Evolutionary conservation across 2,888 invertebrate genomes (phyloP).

Genomic region (Melanostoma mellinum): DNA sequence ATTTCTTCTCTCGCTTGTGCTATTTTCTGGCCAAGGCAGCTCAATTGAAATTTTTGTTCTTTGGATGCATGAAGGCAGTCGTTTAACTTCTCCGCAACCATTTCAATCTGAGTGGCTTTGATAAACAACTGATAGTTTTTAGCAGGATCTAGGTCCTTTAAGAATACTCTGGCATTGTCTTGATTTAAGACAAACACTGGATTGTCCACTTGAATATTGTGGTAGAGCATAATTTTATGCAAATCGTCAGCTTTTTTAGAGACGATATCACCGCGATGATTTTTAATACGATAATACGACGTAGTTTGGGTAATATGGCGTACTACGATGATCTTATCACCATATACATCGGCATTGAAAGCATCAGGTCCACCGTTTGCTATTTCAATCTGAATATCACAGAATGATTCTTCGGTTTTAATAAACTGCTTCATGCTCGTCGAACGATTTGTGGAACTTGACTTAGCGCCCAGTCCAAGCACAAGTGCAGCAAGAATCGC

Average conservation of each 20-base stretch:
- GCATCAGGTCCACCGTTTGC: conserved; percentile 88
- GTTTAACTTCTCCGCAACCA: conserved; percentile 76
- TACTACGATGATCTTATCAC: conserved; percentile 85
- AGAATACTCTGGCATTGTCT: conserved; percentile 93
- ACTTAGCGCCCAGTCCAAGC: conserved; percentile 93
- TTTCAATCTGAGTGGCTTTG: conserved; percentile 79
- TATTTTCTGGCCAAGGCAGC: conserved; percentile 75
- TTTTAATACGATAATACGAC: conserved; percentile 88
- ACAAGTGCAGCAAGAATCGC: conserved; percentile 94
- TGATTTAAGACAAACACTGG: conserved; percentile 97
- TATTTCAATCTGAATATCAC: conserved; percentile 88
- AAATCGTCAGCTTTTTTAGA: conserved; percentile 89
- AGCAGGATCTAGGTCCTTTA: conserved; percentile 80
- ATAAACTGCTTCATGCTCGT: conserved; percentile 88
- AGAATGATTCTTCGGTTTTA: conserved; percentile 88
- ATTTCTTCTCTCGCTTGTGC: conserved; percentile 78
- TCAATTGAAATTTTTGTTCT: conserved; percentile 74
- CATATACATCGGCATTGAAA: conserved; percentile 85
- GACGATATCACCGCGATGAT: conserved; percentile 84
- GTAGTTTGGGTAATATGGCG: conserved; percentile 85
- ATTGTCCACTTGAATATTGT: conserved; percentile 96
- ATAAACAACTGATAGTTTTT: conserved; percentile 80
- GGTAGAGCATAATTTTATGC: conserved; percentile 86
- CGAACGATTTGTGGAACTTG: conserved; percentile 90
- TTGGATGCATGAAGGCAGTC: conserved; percentile 75